Conservation (phyloP, 2,888 invertebrate genomes). For the Sarcophaga carnaria region DNA sequence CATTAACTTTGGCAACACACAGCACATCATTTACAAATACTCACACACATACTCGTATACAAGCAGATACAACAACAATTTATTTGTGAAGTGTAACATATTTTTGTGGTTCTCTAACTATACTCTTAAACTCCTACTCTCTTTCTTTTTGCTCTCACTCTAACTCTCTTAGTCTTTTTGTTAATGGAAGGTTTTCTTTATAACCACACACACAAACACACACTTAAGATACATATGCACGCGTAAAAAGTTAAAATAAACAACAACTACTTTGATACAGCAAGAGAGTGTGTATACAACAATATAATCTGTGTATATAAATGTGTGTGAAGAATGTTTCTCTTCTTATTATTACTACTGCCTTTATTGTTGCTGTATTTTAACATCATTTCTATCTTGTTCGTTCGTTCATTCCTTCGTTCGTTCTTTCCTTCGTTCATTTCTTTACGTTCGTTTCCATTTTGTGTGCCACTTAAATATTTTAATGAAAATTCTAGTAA, state of each 20-base stretch:
- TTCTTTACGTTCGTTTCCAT: background rate
- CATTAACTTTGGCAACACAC: slow-evolving; percentile 59
- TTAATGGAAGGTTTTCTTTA: no score
- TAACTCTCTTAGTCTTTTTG: no score
- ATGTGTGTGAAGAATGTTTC: background rate
- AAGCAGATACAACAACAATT: background rate
- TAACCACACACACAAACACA: no score
- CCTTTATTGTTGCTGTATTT: background rate
- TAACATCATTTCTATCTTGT: background rate
- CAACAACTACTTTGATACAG: background rate
- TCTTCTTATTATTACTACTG: background rate
- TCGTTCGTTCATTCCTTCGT: no score
- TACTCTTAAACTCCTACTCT: background rate
- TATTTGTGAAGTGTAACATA: background rate
- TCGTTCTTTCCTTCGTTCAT: no score
- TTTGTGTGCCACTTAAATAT: slow-evolving; percentile 72
- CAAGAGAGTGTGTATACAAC: no score
- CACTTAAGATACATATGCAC: background rate
- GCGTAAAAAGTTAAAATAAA: background rate
- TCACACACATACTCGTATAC: background rate
- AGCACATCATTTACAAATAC: background rate
- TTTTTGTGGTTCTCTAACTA: background rate
- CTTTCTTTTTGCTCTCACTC: no score
- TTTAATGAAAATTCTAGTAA: slow-evolving; percentile 79
- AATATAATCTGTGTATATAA: background rate